A percentile compares a stretch with the other conserved stretches of the same genome.
Conservation (phyloP, 2,113 vertebrate species). For the Hoplias malabaricus region DNA sequence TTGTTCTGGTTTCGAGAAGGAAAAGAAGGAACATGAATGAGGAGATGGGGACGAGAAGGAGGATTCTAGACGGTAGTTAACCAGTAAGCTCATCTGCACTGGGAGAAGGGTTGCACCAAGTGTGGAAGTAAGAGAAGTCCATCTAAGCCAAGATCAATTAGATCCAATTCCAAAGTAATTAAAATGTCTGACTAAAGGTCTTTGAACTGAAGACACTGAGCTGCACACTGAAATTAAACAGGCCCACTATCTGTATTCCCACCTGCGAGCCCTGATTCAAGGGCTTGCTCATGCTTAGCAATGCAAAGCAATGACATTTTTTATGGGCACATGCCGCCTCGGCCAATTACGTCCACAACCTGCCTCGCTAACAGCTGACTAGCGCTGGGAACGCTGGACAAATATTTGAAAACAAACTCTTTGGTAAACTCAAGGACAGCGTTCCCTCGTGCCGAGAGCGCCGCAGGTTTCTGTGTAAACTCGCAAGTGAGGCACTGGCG, state of each 20-base stretch:
- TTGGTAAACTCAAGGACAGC: not conserved
- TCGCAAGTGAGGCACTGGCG: not conserved
- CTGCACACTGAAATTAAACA: slow-evolving; percentile 58
- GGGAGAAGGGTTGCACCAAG: slow-evolving; percentile 38
- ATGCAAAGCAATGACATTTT: slow-evolving; percentile 17
- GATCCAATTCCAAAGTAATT: slow-evolving; percentile 74
- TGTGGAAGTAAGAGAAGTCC: slow-evolving; percentile 72
- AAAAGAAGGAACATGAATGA: not conserved
- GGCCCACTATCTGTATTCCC: slow-evolving; percentile 53
- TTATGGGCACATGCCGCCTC: not conserved
- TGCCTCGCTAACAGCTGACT: not conserved
- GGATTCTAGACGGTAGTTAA: not conserved
- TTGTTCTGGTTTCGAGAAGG: not conserved
- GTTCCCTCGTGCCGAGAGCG: not conserved
- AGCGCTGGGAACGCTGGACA: not conserved
- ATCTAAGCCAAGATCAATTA: slow-evolving; percentile 75
- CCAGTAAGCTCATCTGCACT: not conserved
- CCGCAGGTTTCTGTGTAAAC: not conserved
- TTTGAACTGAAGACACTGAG: slow-evolving; percentile 65
- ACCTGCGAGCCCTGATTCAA: slow-evolving; percentile 44
- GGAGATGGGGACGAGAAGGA: slow-evolving; percentile 2
- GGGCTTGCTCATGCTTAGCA: slow-evolving; percentile 27
- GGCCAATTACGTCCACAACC: not conserved
- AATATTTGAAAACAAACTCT: slow-evolving; percentile 22
- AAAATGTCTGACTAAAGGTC: slow-evolving; percentile 75